phyloP scores from a whole-genome alignment of 2,888 invertebrate genomes.

The Pocota personata region DNA sequence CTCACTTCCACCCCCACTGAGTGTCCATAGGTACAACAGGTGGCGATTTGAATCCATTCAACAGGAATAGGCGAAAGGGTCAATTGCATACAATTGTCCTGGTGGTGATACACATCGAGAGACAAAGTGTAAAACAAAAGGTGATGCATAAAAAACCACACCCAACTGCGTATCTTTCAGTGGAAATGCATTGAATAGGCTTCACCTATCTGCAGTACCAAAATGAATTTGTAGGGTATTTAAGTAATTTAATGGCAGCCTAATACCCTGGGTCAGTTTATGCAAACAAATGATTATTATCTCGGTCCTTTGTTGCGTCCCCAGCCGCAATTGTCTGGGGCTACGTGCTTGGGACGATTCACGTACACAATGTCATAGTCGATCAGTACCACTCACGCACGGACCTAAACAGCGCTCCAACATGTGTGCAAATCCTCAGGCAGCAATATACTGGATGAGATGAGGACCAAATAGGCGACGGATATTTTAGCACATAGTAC shows the following conservation, averaged over 20 bases:
- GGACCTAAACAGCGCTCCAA: background rate
- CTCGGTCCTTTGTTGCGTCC: conserved; percentile 19
- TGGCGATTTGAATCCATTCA: conserved; percentile 7
- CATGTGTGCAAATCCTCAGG: conserved; percentile 14
- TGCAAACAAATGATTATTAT: conserved; percentile 45
- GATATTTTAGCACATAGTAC: conserved; percentile 10
- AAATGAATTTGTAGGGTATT: conserved; percentile 36
- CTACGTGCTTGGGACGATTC: conserved; percentile 27
- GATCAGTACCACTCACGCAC: conserved; percentile 17
- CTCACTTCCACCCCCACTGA: background rate
- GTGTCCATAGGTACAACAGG: conserved; percentile 24
- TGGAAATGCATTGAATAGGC: conserved; percentile 1
- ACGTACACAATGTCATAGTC: conserved; percentile 16
- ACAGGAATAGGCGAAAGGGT: background rate
- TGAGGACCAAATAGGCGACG: background rate
- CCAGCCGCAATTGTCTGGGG: conserved; percentile 5
- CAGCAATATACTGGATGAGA: background rate
- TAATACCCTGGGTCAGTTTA: conserved; percentile 23
- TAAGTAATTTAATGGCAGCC: conserved; percentile 45
- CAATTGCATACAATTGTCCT: conserved; percentile 10
- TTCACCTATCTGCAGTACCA: conserved; percentile 7
- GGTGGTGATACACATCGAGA: background rate
- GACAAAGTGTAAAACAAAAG: conserved; percentile 4
- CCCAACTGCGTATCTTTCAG: background rate
- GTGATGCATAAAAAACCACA: background rate